A percentile compares a stretch with the other conserved stretches of the same genome.
Evolutionary conservation across 2,113 vertebrate species (phyloP).

Genomic region (Cynopterus brachyotis): DNA sequence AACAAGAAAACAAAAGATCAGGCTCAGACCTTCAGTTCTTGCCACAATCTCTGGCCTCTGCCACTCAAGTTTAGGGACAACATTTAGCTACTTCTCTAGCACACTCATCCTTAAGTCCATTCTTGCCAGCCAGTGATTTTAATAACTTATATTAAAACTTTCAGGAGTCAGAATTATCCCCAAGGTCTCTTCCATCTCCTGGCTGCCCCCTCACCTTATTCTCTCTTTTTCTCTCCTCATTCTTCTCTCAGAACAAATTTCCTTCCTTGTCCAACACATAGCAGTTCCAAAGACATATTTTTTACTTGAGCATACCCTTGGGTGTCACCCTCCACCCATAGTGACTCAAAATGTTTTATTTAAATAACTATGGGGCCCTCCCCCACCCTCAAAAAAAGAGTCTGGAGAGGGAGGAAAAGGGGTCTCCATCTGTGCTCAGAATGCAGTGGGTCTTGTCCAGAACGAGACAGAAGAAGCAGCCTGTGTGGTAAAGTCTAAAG

Average conservation of each 20-base stretch:
- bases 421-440: not conserved
- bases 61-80: not conserved
- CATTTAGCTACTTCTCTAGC: not conserved
- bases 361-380: not conserved
- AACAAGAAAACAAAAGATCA: not conserved
- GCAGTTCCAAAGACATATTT: not conserved
- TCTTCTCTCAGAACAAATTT: not conserved
- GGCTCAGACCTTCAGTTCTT: not conserved
- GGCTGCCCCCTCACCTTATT: not conserved
- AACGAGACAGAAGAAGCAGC: not conserved
- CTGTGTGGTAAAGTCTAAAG: not conserved
- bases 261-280: not conserved
- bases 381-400: not conserved
- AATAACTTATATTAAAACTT: not conserved
- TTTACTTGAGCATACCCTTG: not conserved
- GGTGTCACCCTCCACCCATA: not conserved
- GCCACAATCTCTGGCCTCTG: not conserved
- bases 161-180: not conserved
- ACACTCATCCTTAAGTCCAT: not conserved
- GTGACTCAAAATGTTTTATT: constrained; percentile 54
- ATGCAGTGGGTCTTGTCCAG: not conserved
- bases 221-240: not conserved
- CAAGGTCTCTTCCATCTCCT: not conserved
- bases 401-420: not conserved
- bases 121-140: not conserved